These are phyloP conservation scores for Enteromius anoplus DNA, from an alignment of 2,797 vertebrate genomes.

Conservation along the genomic window DNA sequence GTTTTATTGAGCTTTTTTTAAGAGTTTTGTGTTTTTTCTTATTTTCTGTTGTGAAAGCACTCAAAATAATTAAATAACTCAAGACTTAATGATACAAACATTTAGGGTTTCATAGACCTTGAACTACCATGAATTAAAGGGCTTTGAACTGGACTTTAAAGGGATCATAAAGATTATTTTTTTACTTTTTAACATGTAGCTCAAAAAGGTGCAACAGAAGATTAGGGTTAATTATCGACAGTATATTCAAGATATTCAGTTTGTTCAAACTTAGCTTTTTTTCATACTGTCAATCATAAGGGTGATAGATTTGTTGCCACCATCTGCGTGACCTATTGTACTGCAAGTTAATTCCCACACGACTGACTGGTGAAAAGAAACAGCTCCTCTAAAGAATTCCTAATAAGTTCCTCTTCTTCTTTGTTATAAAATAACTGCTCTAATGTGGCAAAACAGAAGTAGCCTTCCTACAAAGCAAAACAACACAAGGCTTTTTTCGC, in stretches of 20 bases:
- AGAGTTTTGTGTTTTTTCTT: neutral
- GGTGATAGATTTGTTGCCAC: slow-evolving; percentile 36
- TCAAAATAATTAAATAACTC: neutral
- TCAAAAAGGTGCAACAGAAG: neutral
- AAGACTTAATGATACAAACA: neutral
- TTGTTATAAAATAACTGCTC: slow-evolving; percentile 27
- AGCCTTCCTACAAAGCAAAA: slow-evolving; percentile 45
- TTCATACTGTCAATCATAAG: slow-evolving; percentile 15
- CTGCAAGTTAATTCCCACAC: slow-evolving; percentile 31
- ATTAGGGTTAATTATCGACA: slow-evolving; percentile 1
- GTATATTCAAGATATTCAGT: slow-evolving; percentile 18
- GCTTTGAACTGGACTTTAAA: neutral
- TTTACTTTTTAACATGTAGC: neutral
- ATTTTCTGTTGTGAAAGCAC: neutral
- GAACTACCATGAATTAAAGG: neutral
- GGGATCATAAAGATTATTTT: neutral
- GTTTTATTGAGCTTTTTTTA: neutral
- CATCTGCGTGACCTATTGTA: slow-evolving; percentile 37
- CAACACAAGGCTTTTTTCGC: slow-evolving; percentile 36
- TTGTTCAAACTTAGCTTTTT: slow-evolving; percentile 3
- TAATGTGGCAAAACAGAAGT: slow-evolving; percentile 48
- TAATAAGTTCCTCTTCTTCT: slow-evolving; percentile 49
- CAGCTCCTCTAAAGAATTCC: slow-evolving; percentile 39
- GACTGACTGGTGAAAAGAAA: slow-evolving; percentile 38
- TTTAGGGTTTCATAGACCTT: neutral